Percentiles rank a stretch among this genome's conserved stretches.
Evolutionary conservation across 2,888 invertebrate genomes (phyloP).

Genomic region (Timandra comae): DNA sequence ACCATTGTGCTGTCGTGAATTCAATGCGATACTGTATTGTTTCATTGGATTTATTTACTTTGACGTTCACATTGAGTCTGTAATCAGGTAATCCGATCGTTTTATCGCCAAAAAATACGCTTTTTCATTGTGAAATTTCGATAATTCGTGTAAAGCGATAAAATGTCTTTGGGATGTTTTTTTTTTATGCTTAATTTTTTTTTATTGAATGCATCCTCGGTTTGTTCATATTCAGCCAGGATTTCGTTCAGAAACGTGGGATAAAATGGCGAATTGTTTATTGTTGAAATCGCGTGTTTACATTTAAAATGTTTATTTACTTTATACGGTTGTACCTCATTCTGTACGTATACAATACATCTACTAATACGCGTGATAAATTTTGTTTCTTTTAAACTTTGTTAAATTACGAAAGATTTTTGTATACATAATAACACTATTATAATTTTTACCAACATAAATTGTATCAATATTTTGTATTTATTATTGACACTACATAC

Average conservation of each 20-base stretch:
- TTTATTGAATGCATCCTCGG: neutral
- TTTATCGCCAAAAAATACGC: conserved; percentile 16
- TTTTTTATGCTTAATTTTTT: conserved; percentile 25
- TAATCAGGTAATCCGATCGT: conserved; percentile 42
- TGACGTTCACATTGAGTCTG: conserved; percentile 40
- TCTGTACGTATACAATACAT: too few species aligned
- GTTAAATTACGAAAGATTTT: too few species aligned
- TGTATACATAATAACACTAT: too few species aligned
- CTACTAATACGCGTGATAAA: too few species aligned
- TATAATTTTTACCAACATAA: too few species aligned
- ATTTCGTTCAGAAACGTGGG: neutral
- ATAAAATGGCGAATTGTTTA: too few species aligned
- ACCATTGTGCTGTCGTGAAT: conserved; percentile 63
- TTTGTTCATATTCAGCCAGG: neutral
- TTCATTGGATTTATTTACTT: conserved; percentile 53
- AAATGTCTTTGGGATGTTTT: conserved; percentile 24
- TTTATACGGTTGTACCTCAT: neutral
- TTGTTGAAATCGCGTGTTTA: too few species aligned
- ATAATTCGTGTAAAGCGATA: conserved; percentile 18
- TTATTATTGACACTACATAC: too few species aligned
- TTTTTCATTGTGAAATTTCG: conserved; percentile 11
- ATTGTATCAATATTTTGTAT: too few species aligned
- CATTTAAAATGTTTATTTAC: too few species aligned
- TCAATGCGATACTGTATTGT: conserved; percentile 54
- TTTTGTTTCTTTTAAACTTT: too few species aligned